Conservation (phyloP, 1,140 invertebrate species). For the Drosophila nannoptera region DNA sequence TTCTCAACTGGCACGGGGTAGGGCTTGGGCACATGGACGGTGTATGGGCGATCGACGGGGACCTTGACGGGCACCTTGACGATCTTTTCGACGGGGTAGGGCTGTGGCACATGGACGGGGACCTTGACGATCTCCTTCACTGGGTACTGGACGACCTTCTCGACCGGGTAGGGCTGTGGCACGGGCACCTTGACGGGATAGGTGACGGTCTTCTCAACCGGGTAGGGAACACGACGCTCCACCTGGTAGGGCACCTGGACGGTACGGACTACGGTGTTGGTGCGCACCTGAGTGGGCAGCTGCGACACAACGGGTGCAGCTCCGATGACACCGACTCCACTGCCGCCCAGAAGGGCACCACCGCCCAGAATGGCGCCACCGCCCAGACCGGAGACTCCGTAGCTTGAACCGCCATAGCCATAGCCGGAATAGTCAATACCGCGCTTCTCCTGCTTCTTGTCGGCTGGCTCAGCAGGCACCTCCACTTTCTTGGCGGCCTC, state of each 20-base stretch:
- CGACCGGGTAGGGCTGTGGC: constrained; percentile 83
- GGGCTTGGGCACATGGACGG: constrained; percentile 82
- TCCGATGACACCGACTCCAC: constrained; percentile 24
- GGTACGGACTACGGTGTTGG: constrained; percentile 74
- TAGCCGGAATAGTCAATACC: constrained; percentile 83
- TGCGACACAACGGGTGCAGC: constrained; percentile 37
- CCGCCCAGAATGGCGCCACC: constrained; percentile 54
- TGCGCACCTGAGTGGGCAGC: constrained; percentile 77
- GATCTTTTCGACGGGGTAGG: constrained; percentile 83
- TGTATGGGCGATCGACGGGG: constrained; percentile 81
- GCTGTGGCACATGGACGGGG: constrained; percentile 84
- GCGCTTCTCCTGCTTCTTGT: constrained; percentile 87
- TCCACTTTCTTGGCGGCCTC: constrained; percentile 74
- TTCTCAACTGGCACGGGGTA: constrained; percentile 83
- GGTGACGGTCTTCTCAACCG: constrained; percentile 83
- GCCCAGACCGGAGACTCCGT: constrained; percentile 16
- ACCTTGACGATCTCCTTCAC: constrained; percentile 84
- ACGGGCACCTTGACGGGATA: constrained; percentile 83
- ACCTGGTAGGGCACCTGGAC: constrained; percentile 84
- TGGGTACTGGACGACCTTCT: constrained; percentile 82
- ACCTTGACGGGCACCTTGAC: constrained; percentile 81
- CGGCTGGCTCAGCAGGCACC: constrained; percentile 68
- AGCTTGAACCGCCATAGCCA: constrained; percentile 67
- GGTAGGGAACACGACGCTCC: constrained; percentile 82
- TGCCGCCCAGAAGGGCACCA: constrained; percentile 39